A percentile compares a stretch with the other conserved stretches of the same genome.
These are phyloP conservation scores for Itoplectis maculator DNA, from an alignment of 2,888 invertebrate genomes.

Conservation along the genomic window DNA sequence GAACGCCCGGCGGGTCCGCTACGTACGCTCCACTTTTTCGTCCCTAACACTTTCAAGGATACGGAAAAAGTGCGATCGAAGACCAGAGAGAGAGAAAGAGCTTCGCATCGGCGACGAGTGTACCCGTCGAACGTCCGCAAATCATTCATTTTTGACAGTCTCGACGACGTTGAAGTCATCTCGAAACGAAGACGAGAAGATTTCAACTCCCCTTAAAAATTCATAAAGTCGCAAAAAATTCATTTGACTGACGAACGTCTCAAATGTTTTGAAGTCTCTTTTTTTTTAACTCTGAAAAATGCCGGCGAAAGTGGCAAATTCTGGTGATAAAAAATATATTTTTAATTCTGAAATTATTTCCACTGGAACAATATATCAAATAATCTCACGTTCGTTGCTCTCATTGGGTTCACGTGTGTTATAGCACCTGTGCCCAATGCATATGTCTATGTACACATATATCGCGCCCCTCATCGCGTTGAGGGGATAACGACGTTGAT, in stretches of 20 bases:
- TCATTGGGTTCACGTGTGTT: constrained; percentile 12
- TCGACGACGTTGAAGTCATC: too few relatives aligned
- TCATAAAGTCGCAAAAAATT: too few relatives aligned
- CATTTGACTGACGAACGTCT: too few relatives aligned
- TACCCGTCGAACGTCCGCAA: background rate
- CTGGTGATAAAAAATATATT: too few relatives aligned
- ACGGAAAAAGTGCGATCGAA: constrained; percentile 28
- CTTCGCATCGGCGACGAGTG: too few relatives aligned
- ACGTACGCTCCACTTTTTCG: constrained; percentile 49
- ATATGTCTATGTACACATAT: constrained; percentile 12
- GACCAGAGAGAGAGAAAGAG: too few relatives aligned
- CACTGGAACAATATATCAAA: background rate
- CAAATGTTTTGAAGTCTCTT: too few relatives aligned
- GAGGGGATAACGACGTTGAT: constrained; percentile 60
- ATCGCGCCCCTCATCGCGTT: constrained; percentile 33
- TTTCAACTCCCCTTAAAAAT: too few relatives aligned
- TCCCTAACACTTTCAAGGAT: constrained; percentile 66
- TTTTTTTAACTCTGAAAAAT: too few relatives aligned
- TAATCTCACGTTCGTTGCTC: constrained; percentile 34
- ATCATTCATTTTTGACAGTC: background rate
- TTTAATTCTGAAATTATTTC: background rate
- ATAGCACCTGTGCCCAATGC: constrained; percentile 44
- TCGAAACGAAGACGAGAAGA: too few relatives aligned
- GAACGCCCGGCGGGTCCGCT: constrained; percentile 54
- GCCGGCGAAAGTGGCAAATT: too few relatives aligned